These are phyloP conservation scores for Torymus texanus DNA, from an alignment of 2,888 invertebrate species.

Conservation along the genomic window DNA sequence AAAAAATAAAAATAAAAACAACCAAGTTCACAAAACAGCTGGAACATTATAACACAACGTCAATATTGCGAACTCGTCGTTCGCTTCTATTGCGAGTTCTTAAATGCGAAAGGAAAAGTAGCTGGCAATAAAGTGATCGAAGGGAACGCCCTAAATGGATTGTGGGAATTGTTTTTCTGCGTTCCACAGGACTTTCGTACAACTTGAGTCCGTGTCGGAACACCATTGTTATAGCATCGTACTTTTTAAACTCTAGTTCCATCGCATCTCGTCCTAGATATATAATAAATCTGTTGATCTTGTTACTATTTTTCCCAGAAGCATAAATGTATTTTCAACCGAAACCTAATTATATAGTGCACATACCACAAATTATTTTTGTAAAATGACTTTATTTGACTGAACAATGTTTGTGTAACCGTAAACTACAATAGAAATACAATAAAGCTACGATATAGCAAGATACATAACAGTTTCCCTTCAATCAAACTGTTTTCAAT, in stretches of 20 bases:
- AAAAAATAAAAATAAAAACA: conserved; percentile 38
- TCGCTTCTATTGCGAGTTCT: conserved; percentile 51
- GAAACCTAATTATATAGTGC: conserved; percentile 11
- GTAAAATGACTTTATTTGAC: too few species aligned
- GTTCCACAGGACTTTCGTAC: conserved; percentile 62
- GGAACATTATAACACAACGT: conserved; percentile 56
- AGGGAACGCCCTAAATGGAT: conserved; percentile 65
- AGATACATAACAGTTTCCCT: not conserved
- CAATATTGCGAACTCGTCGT: conserved; percentile 46
- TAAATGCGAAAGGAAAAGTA: conserved; percentile 21
- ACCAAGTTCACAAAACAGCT: conserved; percentile 57
- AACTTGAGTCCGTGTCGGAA: conserved; percentile 62
- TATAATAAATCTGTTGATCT: conserved; percentile 55
- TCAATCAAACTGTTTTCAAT: not conserved
- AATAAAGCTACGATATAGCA: not conserved
- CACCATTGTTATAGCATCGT: conserved; percentile 70
- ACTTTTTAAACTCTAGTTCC: conserved; percentile 62
- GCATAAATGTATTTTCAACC: conserved; percentile 27
- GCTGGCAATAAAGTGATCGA: conserved; percentile 59
- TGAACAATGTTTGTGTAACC: too few species aligned
- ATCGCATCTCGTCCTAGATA: conserved; percentile 51
- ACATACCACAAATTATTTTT: conserved; percentile 1
- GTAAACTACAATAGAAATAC: not conserved
- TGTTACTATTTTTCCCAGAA: conserved; percentile 50
- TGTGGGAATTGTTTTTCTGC: conserved; percentile 74